Conservation (phyloP, 2,113 vertebrate species). For the Ancistrus triradiatus region DNA sequence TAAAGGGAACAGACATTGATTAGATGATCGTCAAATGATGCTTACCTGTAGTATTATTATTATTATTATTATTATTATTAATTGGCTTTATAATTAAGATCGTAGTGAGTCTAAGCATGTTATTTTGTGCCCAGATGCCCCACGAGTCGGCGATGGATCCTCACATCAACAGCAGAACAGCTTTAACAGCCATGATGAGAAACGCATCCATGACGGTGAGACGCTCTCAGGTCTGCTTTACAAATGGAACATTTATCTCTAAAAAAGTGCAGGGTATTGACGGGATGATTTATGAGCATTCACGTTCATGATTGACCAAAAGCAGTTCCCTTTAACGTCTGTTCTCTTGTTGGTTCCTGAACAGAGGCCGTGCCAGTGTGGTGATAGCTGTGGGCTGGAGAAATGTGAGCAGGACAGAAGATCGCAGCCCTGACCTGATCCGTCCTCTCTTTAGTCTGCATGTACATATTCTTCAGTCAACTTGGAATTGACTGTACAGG, state of each 20-base stretch:
- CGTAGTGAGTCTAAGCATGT: background rate
- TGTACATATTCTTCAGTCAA: background rate
- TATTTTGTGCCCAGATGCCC: constrained; percentile 72
- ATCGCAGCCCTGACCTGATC: background rate
- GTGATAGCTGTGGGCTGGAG: constrained; percentile 22
- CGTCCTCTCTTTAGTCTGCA: background rate
- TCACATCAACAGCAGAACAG: constrained; percentile 40
- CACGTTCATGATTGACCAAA: too few species aligned
- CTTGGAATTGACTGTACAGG: constrained; percentile 7
- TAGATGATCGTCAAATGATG: too few species aligned
- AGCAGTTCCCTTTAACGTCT: background rate
- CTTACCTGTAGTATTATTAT: too few species aligned
- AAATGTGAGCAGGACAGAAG: constrained; percentile 29
- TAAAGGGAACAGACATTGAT: too few species aligned
- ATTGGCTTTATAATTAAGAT: background rate
- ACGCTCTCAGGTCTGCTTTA: too few species aligned
- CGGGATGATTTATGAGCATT: too few species aligned
- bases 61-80: background rate
- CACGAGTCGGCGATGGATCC: constrained; percentile 65
- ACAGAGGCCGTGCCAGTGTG: constrained; percentile 30
- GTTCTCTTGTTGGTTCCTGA: background rate
- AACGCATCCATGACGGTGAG: constrained; percentile 38
- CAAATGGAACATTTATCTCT: too few species aligned
- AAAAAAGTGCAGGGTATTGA: too few species aligned
- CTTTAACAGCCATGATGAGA: constrained; percentile 32